phyloP scores from a whole-genome alignment of 2,113 vertebrate genomes.

The Panthera tigris region DNA sequence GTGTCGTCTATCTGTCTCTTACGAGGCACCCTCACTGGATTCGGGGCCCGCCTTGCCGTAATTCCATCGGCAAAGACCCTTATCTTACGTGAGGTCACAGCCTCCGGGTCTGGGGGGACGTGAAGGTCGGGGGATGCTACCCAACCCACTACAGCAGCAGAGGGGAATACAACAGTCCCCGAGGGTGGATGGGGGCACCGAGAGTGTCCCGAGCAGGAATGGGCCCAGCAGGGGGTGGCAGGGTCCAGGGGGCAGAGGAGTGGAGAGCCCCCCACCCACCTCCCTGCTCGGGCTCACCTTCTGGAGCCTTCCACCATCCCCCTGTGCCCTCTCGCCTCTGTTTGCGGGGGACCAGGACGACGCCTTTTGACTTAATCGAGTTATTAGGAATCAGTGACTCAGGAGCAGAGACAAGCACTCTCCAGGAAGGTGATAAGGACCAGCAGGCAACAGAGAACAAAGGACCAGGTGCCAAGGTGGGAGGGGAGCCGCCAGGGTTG shows the following conservation, averaged over 20 bases:
- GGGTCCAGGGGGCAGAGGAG: no score
- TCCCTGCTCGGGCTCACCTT: background rate
- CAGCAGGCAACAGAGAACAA: slow-evolving; percentile 22
- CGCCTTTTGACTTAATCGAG: background rate
- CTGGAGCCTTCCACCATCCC: background rate
- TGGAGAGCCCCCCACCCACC: background rate
- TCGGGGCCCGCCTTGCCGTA: background rate
- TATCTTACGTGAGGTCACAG: background rate
- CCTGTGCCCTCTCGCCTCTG: rapidly evolving
- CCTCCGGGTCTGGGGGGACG: background rate
- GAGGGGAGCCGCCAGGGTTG: background rate
- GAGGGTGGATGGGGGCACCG: background rate
- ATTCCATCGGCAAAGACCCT: background rate
- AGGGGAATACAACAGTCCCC: rapidly evolving
- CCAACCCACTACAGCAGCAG: background rate
- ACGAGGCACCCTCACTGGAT: background rate
- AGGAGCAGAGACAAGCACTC: background rate
- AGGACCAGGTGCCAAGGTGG: background rate
- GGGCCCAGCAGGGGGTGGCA: background rate
- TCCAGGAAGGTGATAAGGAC: background rate
- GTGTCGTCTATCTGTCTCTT: background rate
- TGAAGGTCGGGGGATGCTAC: no score
- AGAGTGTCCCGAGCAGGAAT: background rate
- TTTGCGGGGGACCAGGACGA: rapidly evolving
- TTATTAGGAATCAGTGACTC: background rate